These are phyloP conservation scores for Triplophysa rosa DNA, from an alignment of 2,113 vertebrate genomes.

Conservation along the genomic window DNA sequence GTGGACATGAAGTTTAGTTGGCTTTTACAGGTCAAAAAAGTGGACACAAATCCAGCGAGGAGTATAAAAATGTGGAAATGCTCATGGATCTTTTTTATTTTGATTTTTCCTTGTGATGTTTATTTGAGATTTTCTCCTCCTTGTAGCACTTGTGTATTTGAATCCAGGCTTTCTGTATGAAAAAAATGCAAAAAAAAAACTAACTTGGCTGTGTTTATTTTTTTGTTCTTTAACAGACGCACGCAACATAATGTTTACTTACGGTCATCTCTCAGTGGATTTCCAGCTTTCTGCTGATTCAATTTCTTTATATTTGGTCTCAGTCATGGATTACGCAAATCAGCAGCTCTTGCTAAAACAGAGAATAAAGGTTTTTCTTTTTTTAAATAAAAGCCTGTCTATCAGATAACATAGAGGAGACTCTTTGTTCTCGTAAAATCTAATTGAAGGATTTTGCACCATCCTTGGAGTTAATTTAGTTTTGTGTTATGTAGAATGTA, in stretches of 20 bases:
- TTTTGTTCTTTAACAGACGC: conserved; percentile 15
- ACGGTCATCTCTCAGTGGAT: background rate
- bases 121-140: conserved; percentile 57
- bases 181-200: conserved; percentile 63
- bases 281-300: conserved; percentile 9
- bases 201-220: conserved; percentile 41
- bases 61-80: conserved; percentile 44
- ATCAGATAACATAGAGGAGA: conserved; percentile 20
- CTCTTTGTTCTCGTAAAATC: conserved; percentile 37
- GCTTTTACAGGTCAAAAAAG: conserved; percentile 9
- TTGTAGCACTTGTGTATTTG: conserved; percentile 78
- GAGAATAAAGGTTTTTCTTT: conserved; percentile 11
- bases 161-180: conserved; percentile 62
- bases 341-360: conserved; percentile 36
- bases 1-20: background rate
- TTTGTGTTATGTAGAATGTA: conserved; percentile 9
- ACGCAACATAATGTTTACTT: conserved; percentile 10
- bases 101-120: conserved; percentile 46
- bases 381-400: conserved; percentile 23
- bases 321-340: conserved; percentile 11
- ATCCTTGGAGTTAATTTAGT: conserved; percentile 6
- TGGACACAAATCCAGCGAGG: background rate
- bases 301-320: conserved; percentile 15
- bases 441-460: background rate
- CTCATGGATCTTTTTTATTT: conserved; percentile 51